A percentile compares a stretch with the other conserved stretches of the same genome.
Evolutionary conservation across 2,888 invertebrate genomes (phyloP).

Genomic region (Drosophila buzzatii): DNA sequence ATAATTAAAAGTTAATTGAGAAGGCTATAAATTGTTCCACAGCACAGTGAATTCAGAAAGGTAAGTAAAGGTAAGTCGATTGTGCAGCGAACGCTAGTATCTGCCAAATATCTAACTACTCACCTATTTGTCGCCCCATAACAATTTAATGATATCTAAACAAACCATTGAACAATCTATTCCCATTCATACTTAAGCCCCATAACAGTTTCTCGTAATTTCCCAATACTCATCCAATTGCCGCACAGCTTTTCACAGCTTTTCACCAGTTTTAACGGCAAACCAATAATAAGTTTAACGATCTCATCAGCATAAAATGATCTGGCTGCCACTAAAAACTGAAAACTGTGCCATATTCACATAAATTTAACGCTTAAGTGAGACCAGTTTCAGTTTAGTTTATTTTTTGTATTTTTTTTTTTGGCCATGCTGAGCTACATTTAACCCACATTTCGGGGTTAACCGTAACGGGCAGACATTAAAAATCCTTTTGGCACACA

Average conservation of each 20-base stretch:
- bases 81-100: background rate
- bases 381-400: background rate
- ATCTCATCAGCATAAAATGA: conserved; percentile 26
- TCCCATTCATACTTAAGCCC: background rate
- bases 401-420: background rate
- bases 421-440: conserved; percentile 11
- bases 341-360: conserved; percentile 5
- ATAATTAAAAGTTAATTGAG: background rate
- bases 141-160: background rate
- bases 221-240: background rate
- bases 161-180: background rate
- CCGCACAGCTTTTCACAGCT: conserved; percentile 1
- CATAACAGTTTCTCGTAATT: background rate
- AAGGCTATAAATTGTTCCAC: background rate
- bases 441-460: conserved; percentile 51
- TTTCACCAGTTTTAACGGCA: background rate
- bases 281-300: conserved; percentile 20
- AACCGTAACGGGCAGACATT: conserved; percentile 38
- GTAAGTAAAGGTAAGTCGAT: background rate
- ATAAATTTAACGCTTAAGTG: conserved; percentile 7
- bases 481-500: conserved; percentile 49
- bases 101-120: background rate
- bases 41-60: background rate
- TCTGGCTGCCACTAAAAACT: conserved; percentile 6
- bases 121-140: background rate